Evolutionary conservation across 2,113 vertebrate genomes (phyloP).

Genomic region (Callorhinus ursinus): DNA sequence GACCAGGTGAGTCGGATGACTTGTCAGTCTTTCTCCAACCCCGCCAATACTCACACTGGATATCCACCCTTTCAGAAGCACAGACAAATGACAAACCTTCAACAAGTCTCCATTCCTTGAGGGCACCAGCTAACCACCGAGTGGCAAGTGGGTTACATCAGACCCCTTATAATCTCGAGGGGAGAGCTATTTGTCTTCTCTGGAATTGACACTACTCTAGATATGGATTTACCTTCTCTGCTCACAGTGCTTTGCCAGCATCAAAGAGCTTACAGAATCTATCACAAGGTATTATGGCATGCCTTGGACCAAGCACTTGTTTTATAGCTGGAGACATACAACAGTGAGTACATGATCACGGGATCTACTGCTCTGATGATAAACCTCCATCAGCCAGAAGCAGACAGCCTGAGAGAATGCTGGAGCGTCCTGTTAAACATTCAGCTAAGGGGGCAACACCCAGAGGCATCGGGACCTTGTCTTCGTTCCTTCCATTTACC

Average conservation of each 20-base stretch:
- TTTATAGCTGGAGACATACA: not conserved
- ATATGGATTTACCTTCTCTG: not conserved
- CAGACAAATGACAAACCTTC: not conserved
- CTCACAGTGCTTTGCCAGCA: not conserved
- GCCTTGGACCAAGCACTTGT: too few relatives aligned
- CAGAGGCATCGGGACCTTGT: not conserved
- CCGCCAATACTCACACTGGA: not conserved
- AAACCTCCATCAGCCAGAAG: not conserved
- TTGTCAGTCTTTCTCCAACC: not conserved
- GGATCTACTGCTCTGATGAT: not conserved
- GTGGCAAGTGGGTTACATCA: not conserved
- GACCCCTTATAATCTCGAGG: not conserved
- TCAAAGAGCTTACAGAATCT: not conserved
- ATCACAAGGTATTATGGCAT: not conserved
- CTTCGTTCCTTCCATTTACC: not conserved
- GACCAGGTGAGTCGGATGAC: not conserved
- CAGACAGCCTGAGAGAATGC: not conserved
- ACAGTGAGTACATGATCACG: fast-evolving
- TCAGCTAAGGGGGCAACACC: not conserved
- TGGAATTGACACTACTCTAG: not conserved
- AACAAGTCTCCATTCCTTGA: not conserved
- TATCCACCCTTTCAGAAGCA: not conserved
- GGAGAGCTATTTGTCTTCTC: not conserved
- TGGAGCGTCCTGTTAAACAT: not conserved
- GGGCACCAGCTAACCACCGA: not conserved